Base-by-base conservation (phyloP, 2,113 vertebrate genomes). In the Cynoglossus semilaevis region DNA sequence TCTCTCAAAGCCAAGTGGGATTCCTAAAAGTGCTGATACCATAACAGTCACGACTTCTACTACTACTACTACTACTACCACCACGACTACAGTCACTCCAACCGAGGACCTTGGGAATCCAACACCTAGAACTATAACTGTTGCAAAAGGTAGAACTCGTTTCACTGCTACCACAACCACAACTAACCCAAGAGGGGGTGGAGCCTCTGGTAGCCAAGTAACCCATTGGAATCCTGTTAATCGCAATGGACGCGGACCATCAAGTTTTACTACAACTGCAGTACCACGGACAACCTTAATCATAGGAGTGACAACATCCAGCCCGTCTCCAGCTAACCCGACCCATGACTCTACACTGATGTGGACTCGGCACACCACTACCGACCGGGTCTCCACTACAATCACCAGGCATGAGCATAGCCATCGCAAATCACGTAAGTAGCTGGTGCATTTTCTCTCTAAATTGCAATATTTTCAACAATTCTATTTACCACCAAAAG, bases 1-100 rank as follows among this genome's bases (percentile, higher is more conserved):
- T 83, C 91, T 97, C 47, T 96, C 95, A 47, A 96, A 96, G 82
- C 94, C 94, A 64, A 96, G 94, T 41, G 90, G 92, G 42, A 86
- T 94, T 48, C 94, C 94, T 61, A 94, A 94, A 83, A 88, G 85
- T 69, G 90, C 91, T 19, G 91, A 93, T 52, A 92, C 91, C 16
- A 51, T 35, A 7, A 51, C 50, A 3, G 14, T n/a, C 3, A 43
- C 15, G 5, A 43, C 42, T 8, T 91, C 92, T 4, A 29, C 91
- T 18, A 51, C 50, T 11, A 51, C 50, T 14, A 41, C 14, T 2
- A 43, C 15, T 1, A 43, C 42, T 8, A 91, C 92, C 50, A 85
- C 84, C 50, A 85, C 84, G 41, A 80, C 82, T 9, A 80, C 80
- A 6, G 63, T 80, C 18, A 78, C 83, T n/a, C 77, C 87, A 9